These are phyloP conservation scores for Heterotilapia buettikoferi DNA, from an alignment of 2,113 vertebrate genomes.

Conservation along the genomic window DNA sequence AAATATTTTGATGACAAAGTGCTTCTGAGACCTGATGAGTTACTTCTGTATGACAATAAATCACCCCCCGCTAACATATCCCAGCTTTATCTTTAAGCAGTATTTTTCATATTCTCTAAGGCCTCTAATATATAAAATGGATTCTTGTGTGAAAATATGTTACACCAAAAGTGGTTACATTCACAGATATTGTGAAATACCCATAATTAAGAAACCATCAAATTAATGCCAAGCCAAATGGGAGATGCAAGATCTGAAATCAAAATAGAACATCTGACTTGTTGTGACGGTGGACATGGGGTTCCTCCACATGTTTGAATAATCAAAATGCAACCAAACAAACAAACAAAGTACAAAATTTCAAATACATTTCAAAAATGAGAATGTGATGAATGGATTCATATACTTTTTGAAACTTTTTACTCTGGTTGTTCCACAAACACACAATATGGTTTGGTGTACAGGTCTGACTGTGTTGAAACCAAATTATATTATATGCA, in stretches of 20 bases:
- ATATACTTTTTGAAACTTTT: neutral
- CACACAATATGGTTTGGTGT: neutral
- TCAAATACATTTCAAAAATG: neutral
- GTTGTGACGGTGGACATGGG: neutral
- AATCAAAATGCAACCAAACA: neutral
- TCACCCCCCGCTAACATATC: neutral
- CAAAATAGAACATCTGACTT: neutral
- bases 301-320: neutral
- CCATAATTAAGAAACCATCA: neutral
- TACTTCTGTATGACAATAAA: neutral
- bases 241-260: neutral
- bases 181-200: neutral
- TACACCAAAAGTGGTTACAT: neutral
- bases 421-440: neutral
- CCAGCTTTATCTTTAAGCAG: neutral
- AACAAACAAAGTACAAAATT: neutral
- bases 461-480: neutral
- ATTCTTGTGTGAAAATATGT: neutral
- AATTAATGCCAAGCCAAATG: neutral
- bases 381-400: neutral
- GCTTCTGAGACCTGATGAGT: neutral
- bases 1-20: neutral
- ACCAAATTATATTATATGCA: neutral
- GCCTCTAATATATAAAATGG: neutral
- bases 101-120: neutral